phyloP scores from a whole-genome alignment of 2,113 vertebrate species.

The Typhlomys cinereus region DNA sequence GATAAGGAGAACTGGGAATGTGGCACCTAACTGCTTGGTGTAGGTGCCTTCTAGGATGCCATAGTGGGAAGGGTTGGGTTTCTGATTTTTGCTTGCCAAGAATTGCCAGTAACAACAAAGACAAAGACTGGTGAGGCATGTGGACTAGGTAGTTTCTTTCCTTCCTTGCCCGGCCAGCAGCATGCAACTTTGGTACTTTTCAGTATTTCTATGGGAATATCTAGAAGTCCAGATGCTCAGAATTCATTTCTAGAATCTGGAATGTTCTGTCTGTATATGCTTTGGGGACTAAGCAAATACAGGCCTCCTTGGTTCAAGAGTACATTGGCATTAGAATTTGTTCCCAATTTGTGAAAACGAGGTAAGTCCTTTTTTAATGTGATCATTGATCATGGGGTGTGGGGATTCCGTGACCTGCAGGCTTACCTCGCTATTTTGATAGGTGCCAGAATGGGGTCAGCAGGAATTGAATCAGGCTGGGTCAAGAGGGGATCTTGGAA shows the following conservation, averaged over 20 bases:
- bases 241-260: neutral
- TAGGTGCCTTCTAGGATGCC: neutral
- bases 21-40: neutral
- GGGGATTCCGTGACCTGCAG: too few relatives aligned
- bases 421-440: too few relatives aligned
- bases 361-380: neutral
- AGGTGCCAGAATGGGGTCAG: too few relatives aligned
- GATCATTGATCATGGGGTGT: neutral
- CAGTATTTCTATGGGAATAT: neutral
- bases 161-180: neutral
- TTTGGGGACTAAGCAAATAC: constrained; percentile 60
- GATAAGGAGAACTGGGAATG: neutral
- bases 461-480: too few relatives aligned
- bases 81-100: neutral
- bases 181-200: neutral
- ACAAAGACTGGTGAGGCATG: neutral
- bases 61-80: neutral
- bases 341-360: constrained; percentile 33
- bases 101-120: neutral
- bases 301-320: constrained; percentile 35
- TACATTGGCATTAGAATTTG: constrained; percentile 8
- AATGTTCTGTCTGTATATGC: constrained; percentile 27
- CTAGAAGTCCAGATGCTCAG: neutral
- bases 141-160: neutral
- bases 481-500: too few relatives aligned